Conservation (phyloP, 2,797 vertebrate species). For the Parauchenoglanis ngamensis region DNA sequence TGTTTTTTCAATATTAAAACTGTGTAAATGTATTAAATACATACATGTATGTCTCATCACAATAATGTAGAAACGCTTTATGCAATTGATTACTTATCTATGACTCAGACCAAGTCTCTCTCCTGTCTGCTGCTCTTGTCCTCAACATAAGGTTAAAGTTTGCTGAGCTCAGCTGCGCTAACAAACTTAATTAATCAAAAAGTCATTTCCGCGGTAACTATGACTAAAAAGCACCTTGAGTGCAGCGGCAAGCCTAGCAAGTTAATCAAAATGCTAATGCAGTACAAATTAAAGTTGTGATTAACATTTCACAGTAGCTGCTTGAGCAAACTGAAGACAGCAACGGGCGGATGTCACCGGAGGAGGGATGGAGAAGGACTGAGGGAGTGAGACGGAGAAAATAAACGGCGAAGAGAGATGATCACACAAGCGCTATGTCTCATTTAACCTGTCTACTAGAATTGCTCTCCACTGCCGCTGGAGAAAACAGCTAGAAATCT, state of each 20-base stretch:
- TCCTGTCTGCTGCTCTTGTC: conserved; percentile 69
- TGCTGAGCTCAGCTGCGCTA: conserved; percentile 89
- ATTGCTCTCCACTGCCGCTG: conserved; percentile 16
- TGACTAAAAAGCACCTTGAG: conserved; percentile 86
- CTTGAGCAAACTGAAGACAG: conserved; percentile 89
- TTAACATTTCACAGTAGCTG: conserved; percentile 95
- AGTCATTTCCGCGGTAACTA: conserved; percentile 91
- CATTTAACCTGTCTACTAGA: conserved; percentile 34
- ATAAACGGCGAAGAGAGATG: conserved; percentile 9
- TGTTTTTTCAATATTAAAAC: background rate
- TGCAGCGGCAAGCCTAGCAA: conserved; percentile 80
- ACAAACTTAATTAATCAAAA: conserved; percentile 93
- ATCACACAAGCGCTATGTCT: conserved; percentile 26
- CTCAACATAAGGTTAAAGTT: conserved; percentile 81
- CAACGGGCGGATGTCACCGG: conserved; percentile 63
- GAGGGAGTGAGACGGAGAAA: background rate
- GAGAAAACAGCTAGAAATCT: conserved; percentile 24
- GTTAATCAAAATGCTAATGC: conserved; percentile 96
- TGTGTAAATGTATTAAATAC: background rate
- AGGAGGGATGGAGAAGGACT: conserved; percentile 7
- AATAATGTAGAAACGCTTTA: background rate
- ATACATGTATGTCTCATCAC: background rate
- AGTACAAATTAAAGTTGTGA: conserved; percentile 94
- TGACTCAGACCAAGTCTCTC: conserved; percentile 12
- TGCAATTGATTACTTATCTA: conserved; percentile 5